Evolutionary conservation across 2,797 vertebrate genomes (phyloP), one percentile per base, ranked within the genome.

Genomic region (Dicrostonyx torquatus): DNA sequence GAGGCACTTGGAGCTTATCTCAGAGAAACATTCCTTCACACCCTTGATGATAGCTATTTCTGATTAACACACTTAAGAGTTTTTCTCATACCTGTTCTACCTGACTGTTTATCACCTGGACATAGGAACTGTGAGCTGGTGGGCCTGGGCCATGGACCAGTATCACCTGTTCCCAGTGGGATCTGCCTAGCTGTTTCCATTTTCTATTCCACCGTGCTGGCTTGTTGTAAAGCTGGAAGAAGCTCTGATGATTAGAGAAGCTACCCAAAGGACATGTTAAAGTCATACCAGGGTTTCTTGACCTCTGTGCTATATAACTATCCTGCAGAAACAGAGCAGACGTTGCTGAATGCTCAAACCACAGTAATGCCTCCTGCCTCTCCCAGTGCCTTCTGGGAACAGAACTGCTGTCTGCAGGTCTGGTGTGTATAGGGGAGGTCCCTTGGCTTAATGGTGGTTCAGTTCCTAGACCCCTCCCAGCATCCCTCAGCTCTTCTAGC

Each of bases 401-500:
- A 79, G 84, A 78, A 73, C 31, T 9, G 60, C 45, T 37, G 43
- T 86, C 91, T 94, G 72, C 20, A 53, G 79, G 72, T 87, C 90
- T 78, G 48, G 12, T 18, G 64, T 80, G 53, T 83, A 20, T 55
- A 60, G 3, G 66, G 77, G 73, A 58, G 55, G 77, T 17, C 83
- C 50, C 80, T 62, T 75, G 40, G 45, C 77, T 93, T 73, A 91
- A 89, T 20, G 18, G 62, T 64, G 76, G 66, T 89, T 60, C 85
- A 50, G 78, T 66, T 87, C 53, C 79, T 68, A 78, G 93, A 34
- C 60, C 96, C 97, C 26, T 96, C 87, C 96, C 95, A 90, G 78
- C 34, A 70, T 90, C 40, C 40, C 95, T 90, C 91, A 96, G 96
- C 96, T 95, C 95, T 66, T 88, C 95, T 96, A 97, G 92, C 89